Percentiles rank a stretch among this genome's conserved stretches.
These are phyloP conservation scores for Myzus persicae DNA, from an alignment of 1,140 invertebrate species.

Conservation along the genomic window DNA sequence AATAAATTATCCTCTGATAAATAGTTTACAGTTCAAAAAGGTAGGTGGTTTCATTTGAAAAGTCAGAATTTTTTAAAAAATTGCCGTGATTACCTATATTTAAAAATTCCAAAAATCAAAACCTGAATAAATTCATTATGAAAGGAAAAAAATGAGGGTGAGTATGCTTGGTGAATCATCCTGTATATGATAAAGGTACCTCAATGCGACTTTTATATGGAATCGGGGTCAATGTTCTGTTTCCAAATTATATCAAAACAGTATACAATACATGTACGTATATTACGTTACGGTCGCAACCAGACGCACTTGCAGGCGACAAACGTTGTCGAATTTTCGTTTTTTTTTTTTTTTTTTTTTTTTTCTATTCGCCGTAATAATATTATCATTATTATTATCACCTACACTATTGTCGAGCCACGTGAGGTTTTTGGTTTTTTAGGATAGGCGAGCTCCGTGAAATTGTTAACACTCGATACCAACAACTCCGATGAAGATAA, in stretches of 20 bases:
- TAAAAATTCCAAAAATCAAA: too few relatives aligned
- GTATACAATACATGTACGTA: background rate
- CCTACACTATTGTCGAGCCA: background rate
- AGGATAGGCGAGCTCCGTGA: background rate
- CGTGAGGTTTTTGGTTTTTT: background rate
- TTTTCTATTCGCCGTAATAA: background rate
- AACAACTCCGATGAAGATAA: too few relatives aligned
- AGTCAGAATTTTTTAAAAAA: too few relatives aligned
- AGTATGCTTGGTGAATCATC: too few relatives aligned
- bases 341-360: background rate
- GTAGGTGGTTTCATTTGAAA: too few relatives aligned
- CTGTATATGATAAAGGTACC: too few relatives aligned
- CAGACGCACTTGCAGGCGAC: background rate
- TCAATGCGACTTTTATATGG: background rate
- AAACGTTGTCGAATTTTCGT: background rate
- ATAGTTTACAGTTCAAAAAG: too few relatives aligned
- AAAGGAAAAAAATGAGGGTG: too few relatives aligned
- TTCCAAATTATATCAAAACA: background rate
- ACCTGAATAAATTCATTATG: too few relatives aligned
- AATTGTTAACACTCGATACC: background rate
- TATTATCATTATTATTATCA: background rate
- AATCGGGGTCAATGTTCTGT: background rate
- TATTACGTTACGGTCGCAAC: background rate
- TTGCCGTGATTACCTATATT: too few relatives aligned
- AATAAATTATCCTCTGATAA: too few relatives aligned